These are phyloP conservation scores for Deilephila porcellus DNA, from an alignment of 2,888 invertebrate species.

Conservation along the genomic window DNA sequence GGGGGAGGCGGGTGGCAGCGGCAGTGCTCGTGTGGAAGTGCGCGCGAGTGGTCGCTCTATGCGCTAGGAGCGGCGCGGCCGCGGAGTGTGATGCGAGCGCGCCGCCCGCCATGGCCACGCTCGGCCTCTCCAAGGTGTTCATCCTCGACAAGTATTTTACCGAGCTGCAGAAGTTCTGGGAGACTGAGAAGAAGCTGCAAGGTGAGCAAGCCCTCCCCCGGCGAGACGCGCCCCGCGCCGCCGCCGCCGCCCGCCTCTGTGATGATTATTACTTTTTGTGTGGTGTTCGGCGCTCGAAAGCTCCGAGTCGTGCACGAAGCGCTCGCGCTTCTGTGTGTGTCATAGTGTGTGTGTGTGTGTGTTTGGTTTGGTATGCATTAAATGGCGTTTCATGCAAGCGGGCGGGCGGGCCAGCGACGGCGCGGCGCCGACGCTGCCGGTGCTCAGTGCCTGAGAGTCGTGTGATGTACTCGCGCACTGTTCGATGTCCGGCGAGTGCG, in stretches of 20 bases:
- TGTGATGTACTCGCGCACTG: no score
- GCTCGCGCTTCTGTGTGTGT: constrained; percentile 39
- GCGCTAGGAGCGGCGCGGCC: constrained; percentile 68
- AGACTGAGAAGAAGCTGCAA: constrained; percentile 97
- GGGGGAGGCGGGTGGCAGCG: constrained; percentile 39
- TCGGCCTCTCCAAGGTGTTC: constrained; percentile 98
- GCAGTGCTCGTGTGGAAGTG: constrained; percentile 56
- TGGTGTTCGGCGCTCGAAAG: constrained; percentile 47
- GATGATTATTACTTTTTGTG: constrained; percentile 26
- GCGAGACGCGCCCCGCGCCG: constrained; percentile 36
- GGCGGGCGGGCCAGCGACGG: not conserved
- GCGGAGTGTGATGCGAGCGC: constrained; percentile 77
- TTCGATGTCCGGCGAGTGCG: not conserved
- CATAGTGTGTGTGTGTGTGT: constrained; percentile 30
- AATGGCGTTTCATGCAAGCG: not conserved
- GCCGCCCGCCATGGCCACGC: constrained; percentile 92
- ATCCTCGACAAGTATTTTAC: constrained; percentile 99
- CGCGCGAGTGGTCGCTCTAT: constrained; percentile 65
- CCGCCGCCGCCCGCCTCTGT: constrained; percentile 36
- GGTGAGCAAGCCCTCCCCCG: constrained; percentile 86
- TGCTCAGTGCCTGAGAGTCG: not conserved
- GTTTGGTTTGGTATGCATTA: not conserved
- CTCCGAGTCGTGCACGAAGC: constrained; percentile 42
- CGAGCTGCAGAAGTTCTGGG: constrained; percentile 98
- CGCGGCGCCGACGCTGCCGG: not conserved